These are phyloP conservation scores for Pao palembangensis DNA, from an alignment of 2,113 vertebrate species.

Conservation along the genomic window DNA sequence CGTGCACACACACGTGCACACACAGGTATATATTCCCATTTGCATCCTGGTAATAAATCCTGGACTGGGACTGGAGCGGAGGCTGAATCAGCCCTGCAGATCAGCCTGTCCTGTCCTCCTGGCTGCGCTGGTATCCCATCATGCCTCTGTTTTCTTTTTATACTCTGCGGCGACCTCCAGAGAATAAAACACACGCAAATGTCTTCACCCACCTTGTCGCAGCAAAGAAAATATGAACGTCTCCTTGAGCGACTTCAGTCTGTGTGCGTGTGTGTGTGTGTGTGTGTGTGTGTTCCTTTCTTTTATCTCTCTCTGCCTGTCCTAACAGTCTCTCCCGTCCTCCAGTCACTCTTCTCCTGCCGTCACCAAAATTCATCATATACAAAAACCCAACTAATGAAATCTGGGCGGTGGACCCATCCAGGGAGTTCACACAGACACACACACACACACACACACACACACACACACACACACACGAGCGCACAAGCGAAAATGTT, in stretches of 20 bases:
- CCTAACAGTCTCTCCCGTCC: no score
- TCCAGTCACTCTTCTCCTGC: neutral
- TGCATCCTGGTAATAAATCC: slow-evolving; percentile 1
- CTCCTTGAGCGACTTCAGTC: no score
- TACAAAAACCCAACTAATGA: neutral
- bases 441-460: no score
- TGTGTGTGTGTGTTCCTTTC: neutral
- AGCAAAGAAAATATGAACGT: neutral
- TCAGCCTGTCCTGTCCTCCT: no score
- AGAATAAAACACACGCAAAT: neutral
- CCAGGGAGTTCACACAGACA: no score
- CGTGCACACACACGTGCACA: neutral
- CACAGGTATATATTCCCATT: slow-evolving; percentile 5
- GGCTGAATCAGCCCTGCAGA: no score
- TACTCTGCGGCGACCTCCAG: no score
- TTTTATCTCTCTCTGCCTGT: slow-evolving; percentile 3
- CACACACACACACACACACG: no score
- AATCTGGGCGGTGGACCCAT: neutral
- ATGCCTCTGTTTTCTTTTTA: no score
- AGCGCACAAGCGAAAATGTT: no score
- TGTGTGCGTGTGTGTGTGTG: neutral
- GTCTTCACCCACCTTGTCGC: slow-evolving; percentile 21
- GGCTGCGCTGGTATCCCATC: no score
- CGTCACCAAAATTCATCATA: neutral
- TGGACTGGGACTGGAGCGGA: neutral